Evolutionary conservation across 2,113 vertebrate species (phyloP).

Genomic region (Bos taurus): DNA sequence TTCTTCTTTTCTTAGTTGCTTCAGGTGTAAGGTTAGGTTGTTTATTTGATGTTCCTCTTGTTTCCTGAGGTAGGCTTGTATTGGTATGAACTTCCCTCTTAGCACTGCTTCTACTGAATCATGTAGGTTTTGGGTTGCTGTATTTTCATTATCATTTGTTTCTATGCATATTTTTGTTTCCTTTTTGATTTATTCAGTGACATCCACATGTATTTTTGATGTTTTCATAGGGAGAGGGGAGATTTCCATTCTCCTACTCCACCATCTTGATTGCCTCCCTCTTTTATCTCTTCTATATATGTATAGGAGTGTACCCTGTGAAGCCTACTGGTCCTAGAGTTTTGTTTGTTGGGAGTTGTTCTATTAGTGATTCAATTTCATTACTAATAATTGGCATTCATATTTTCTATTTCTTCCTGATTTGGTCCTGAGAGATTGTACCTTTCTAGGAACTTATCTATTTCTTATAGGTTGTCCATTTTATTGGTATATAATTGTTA

Average conservation of each 20-base stretch:
- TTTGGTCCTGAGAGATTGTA: not conserved
- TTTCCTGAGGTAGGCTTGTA: not conserved
- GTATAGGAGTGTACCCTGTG: not conserved
- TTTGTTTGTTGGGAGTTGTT: not conserved
- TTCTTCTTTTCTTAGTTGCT: not conserved
- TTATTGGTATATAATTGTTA: not conserved
- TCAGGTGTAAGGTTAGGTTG: not conserved
- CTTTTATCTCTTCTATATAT: not conserved
- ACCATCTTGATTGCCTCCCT: not conserved
- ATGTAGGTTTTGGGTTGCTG: not conserved
- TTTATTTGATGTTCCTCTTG: not conserved
- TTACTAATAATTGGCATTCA: not conserved
- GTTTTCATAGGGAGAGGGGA: not conserved
- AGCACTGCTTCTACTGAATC: not conserved
- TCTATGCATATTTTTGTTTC: not conserved
- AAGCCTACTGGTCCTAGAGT: not conserved
- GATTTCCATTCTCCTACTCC: not conserved
- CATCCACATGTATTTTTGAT: not conserved
- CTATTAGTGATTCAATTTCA: not conserved
- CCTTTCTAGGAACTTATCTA: not conserved
- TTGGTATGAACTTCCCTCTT: not conserved
- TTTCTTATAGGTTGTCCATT: not conserved
- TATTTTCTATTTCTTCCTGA: not conserved
- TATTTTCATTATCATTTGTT: not conserved
- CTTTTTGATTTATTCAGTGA: not conserved